Base-by-base conservation (phyloP, 1,140 invertebrate genomes). In the Drosophila tropicalis region DNA sequence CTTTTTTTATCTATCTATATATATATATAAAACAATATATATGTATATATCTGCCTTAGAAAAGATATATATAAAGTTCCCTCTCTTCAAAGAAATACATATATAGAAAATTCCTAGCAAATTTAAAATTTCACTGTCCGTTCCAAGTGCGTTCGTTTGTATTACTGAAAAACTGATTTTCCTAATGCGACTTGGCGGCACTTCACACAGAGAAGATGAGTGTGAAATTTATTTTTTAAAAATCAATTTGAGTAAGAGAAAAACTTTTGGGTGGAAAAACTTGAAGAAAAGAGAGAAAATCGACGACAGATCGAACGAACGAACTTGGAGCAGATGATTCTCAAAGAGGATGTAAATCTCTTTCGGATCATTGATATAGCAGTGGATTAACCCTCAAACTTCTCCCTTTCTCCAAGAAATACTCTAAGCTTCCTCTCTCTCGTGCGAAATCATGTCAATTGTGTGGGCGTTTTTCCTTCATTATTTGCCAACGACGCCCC, bases 211-310 rank as follows among this genome's bases (percentile, higher is more conserved):
- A 29, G 29, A 19, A 67, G 34, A 78, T 83, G 81, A 87, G 81
- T 84, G 70, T 62, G 22, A 70, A 80, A 72, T 71, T 67, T 87
- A 87, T 87, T 87, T 89, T 89, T 78, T 87, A 87, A 87, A 29
- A 83, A 41, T 25, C 57, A 63, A 75, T 17, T 19, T 51, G 44
- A 51, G 44, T 22, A 72, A 79, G 83, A 69, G 58, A 67, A 58
- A 40, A 36, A 36, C 34, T 10, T 36, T 36, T 36, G 3, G 47
- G 19, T 10, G 47, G 44, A 12, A 51, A 51, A 47, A 47, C 44
- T 17, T 4, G 22, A 25, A 54, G 47, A 41, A 13, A 63, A 74
- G 56, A 72, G 70, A 70, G 69, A 51, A 47, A 57, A 51, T 36
- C 34, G 0, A 3, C 36, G 12, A 39, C 12, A 3, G 36, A 36